Evolutionary conservation across 2,888 invertebrate species (phyloP).

Genomic region (Sarcophaga caerulescens): DNA sequence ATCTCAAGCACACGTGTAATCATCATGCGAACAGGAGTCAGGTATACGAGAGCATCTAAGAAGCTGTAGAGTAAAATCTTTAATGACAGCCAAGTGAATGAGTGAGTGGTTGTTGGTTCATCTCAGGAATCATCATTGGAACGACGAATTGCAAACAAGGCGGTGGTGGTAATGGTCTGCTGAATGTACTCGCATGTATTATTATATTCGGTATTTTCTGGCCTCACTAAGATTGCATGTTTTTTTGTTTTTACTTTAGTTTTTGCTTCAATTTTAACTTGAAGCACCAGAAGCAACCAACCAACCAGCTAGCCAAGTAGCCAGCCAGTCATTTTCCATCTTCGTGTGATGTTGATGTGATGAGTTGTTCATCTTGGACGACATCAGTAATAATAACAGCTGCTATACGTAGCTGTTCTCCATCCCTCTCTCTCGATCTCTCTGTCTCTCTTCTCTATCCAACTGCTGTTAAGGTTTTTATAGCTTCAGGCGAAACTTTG

Average conservation of each 20-base stretch:
- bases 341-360: conserved; percentile 63
- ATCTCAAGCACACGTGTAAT: conserved; percentile 4
- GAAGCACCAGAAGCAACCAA: conserved; percentile 8
- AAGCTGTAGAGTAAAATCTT: conserved; percentile 38
- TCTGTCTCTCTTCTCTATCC: not conserved
- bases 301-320: conserved; percentile 14
- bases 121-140: conserved; percentile 24
- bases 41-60: too few relatives aligned
- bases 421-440: not conserved
- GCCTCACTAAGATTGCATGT: conserved; percentile 75
- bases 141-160: conserved; percentile 48
- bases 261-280: not conserved
- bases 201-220: conserved; percentile 40
- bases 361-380: conserved; percentile 64
- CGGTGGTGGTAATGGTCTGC: conserved; percentile 62
- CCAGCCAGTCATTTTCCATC: conserved; percentile 29
- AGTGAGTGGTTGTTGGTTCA: conserved; percentile 38
- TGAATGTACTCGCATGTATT: conserved; percentile 55
- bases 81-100: conserved; percentile 49
- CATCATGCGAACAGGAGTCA: not conserved
- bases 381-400: conserved; percentile 63
- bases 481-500: conserved; percentile 51
- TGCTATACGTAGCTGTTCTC: not conserved
- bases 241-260: conserved; percentile 67
- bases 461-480: conserved; percentile 44